phyloP scores from a whole-genome alignment of 2,797 vertebrate species.

The Tangara arthus region DNA sequence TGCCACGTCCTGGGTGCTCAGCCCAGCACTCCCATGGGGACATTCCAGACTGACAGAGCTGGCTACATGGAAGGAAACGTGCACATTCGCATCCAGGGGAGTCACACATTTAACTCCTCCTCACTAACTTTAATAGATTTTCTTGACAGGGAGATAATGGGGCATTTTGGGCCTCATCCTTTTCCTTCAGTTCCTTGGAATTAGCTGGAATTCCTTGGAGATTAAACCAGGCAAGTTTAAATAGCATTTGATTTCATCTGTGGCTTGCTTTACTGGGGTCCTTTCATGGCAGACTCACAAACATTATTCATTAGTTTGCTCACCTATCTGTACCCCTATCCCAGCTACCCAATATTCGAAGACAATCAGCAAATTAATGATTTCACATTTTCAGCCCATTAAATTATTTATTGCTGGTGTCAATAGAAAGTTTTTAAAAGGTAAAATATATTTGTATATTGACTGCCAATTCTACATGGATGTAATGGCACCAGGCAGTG shows the following conservation, averaged over 20 bases:
- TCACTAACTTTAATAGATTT: background rate
- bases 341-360: constrained; percentile 36
- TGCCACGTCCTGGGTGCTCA: accelerated
- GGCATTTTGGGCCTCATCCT: background rate
- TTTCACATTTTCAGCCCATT: constrained; percentile 69
- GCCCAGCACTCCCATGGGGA: background rate
- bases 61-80: accelerated
- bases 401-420: constrained; percentile 74
- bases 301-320: background rate
- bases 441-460: constrained; percentile 78
- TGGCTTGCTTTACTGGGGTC: background rate
- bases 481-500: constrained; percentile 71
- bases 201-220: background rate
- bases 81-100: background rate
- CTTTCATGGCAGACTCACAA: background rate
- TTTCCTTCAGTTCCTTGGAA: background rate
- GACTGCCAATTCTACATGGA: constrained; percentile 72
- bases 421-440: constrained; percentile 78
- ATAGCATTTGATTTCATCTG: background rate
- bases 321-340: background rate
- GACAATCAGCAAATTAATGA: constrained; percentile 67
- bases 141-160: background rate
- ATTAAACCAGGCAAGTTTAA: background rate
- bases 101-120: background rate
- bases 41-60: accelerated